These are phyloP conservation scores for Momotus momota DNA, from an alignment of 2,797 vertebrate species.

Conservation along the genomic window DNA sequence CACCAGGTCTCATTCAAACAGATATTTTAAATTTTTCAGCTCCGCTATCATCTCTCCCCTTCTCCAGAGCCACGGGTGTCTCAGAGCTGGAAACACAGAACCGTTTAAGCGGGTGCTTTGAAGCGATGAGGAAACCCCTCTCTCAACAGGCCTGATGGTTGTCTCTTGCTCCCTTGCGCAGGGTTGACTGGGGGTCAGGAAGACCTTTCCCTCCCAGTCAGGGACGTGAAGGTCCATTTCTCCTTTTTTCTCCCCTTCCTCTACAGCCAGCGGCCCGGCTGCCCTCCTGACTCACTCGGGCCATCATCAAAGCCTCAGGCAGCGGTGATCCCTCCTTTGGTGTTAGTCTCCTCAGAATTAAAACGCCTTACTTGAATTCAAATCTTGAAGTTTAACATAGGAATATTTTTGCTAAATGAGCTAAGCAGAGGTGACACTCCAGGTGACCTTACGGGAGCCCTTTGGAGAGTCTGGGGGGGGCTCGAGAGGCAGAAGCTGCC, in stretches of 20 bases:
- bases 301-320: conserved; percentile 25
- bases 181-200: background rate
- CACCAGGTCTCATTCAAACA: background rate
- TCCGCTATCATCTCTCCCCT: background rate
- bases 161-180: background rate
- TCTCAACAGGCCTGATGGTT: background rate
- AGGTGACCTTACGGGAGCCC: background rate
- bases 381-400: conserved; percentile 25
- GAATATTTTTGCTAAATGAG: background rate
- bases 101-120: background rate
- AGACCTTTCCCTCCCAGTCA: background rate
- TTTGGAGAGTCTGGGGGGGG: background rate
- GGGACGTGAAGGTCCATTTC: conserved; percentile 3
- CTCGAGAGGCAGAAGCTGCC: background rate
- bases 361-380: conserved; percentile 31
- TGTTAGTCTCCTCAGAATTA: conserved; percentile 9
- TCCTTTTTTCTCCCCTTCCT: conserved; percentile 1
- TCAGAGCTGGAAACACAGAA: background rate
- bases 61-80: background rate
- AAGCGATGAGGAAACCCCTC: background rate
- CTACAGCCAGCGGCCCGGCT: background rate
- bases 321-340: background rate
- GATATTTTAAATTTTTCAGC: background rate
- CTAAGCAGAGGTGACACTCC: background rate
- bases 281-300: background rate